A percentile compares a stretch with the other conserved stretches of the same genome.
phyloP scores from a whole-genome alignment of 2,113 vertebrate species.

The Microtus ochrogaster region DNA sequence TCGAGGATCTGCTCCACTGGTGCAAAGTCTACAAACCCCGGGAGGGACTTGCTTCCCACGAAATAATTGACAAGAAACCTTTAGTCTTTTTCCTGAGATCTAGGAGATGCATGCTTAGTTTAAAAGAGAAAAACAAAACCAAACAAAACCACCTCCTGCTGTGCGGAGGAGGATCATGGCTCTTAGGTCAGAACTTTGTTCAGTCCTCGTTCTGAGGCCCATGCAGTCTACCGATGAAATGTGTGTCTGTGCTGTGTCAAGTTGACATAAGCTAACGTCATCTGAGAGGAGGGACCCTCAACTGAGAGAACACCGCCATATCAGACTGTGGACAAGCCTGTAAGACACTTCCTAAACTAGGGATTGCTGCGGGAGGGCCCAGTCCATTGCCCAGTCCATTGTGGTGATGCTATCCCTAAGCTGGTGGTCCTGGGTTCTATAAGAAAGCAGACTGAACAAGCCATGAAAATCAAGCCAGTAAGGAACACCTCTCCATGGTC shows the following conservation, averaged over 20 bases:
- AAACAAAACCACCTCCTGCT: background rate
- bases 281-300: background rate
- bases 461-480: no score
- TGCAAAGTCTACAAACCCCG: background rate
- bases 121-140: background rate
- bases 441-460: no score
- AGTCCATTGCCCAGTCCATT: no score
- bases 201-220: background rate
- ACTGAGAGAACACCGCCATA: no score
- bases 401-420: no score
- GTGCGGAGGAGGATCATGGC: no score
- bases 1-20: background rate
- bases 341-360: background rate
- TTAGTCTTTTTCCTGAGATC: background rate
- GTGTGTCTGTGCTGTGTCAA: background rate
- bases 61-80: background rate
- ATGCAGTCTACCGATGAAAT: background rate
- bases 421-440: no score
- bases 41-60: background rate
- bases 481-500: no score
- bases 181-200: background rate
- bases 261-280: background rate
- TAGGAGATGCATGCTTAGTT: background rate
- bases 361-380: background rate
- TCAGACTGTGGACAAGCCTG: background rate